phyloP scores from a whole-genome alignment of 2,797 vertebrate genomes.

The Rhyacichthys aspro region DNA sequence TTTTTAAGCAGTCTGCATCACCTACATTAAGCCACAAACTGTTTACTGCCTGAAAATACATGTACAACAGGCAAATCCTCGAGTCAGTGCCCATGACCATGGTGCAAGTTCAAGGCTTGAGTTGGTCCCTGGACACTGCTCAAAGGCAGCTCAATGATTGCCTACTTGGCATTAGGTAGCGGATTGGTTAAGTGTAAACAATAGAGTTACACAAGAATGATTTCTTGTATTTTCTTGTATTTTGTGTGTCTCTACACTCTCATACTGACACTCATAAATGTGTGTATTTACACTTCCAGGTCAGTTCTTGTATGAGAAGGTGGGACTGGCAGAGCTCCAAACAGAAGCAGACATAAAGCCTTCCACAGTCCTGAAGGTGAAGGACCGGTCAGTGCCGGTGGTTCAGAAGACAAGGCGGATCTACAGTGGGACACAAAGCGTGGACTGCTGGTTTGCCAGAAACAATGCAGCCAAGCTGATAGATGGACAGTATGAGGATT shows the following conservation, averaged over 20 bases:
- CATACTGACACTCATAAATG: slow-evolving; percentile 1
- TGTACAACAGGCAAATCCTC: too few species aligned
- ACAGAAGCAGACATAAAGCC: slow-evolving; percentile 24
- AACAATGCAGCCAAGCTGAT: slow-evolving; percentile 91
- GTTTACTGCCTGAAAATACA: too few species aligned
- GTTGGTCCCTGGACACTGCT: too few species aligned
- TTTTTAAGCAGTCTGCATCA: too few species aligned
- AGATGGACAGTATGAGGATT: slow-evolving; percentile 89
- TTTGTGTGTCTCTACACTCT: not conserved
- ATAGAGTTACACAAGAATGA: too few species aligned
- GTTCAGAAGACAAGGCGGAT: slow-evolving; percentile 90
- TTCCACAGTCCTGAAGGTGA: slow-evolving; percentile 79
- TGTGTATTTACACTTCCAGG: slow-evolving; percentile 71
- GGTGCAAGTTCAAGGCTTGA: too few species aligned
- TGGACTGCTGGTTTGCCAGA: slow-evolving; percentile 94
- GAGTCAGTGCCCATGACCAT: too few species aligned
- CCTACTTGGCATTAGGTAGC: too few species aligned
- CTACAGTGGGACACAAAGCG: slow-evolving; percentile 87
- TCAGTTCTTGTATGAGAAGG: slow-evolving; percentile 91
- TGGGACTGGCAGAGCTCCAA: slow-evolving; percentile 75
- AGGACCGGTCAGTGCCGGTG: slow-evolving; percentile 83
- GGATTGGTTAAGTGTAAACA: too few species aligned
- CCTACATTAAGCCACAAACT: too few species aligned
- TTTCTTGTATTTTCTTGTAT: too few species aligned
- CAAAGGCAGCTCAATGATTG: too few species aligned